These are phyloP conservation scores for Tor tambroides DNA, from an alignment of 2,113 vertebrate species.

Conservation along the genomic window DNA sequence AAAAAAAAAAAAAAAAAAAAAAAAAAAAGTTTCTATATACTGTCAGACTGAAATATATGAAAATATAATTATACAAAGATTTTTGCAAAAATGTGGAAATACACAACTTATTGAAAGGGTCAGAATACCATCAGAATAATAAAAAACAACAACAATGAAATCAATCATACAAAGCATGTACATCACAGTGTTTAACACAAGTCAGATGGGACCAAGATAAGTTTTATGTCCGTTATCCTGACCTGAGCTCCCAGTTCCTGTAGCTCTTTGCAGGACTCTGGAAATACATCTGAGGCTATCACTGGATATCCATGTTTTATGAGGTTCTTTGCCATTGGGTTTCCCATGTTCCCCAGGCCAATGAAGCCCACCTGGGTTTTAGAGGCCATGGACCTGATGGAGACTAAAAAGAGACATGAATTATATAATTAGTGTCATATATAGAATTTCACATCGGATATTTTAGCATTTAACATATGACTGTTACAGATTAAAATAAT, in stretches of 20 bases:
- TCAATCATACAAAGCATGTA: not conserved
- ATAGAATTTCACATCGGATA: not conserved
- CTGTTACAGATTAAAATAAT: not conserved
- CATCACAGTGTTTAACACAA: not conserved
- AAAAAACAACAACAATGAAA: not conserved
- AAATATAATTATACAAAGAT: too few species aligned
- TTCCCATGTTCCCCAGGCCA: constrained; percentile 98
- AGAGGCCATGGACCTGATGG: constrained; percentile 93
- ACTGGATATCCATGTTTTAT: constrained; percentile 95
- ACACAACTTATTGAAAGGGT: not conserved
- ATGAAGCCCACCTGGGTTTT: constrained; percentile 96
- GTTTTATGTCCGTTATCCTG: constrained; percentile 12
- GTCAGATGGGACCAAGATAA: not conserved
- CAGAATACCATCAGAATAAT: not conserved
- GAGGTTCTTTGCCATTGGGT: constrained; percentile 98
- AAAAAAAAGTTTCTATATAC: not conserved
- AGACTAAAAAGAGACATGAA: constrained; percentile 74
- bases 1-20: too few species aligned
- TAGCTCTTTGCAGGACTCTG: constrained; percentile 95
- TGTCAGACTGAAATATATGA: too few species aligned
- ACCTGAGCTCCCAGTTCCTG: constrained; percentile 95
- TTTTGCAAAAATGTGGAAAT: too few species aligned
- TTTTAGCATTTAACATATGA: not conserved
- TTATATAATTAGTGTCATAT: not conserved
- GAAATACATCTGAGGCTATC: constrained; percentile 92